Evolutionary conservation across 1,140 invertebrate genomes (phyloP).

Genomic region (Papilio polytes): DNA sequence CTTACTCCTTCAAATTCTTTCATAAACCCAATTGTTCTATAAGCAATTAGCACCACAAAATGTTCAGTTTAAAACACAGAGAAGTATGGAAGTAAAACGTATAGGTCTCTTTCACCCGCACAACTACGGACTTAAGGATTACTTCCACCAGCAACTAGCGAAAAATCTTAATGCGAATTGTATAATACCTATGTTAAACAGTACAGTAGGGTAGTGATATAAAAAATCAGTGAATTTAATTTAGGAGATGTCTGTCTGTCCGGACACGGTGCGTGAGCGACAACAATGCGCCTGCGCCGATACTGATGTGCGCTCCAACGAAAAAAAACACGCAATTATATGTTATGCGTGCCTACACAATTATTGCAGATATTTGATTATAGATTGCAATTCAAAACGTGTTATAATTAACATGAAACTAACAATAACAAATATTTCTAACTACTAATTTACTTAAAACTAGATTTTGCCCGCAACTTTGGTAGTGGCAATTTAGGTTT

Average conservation of each 20-base stretch:
- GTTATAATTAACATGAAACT: neutral
- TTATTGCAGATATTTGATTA: conserved; percentile 21
- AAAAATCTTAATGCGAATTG: no score
- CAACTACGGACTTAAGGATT: no score
- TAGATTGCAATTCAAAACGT: conserved; percentile 4
- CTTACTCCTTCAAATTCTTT: no score
- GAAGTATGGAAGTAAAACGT: no score
- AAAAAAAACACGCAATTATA: conserved; percentile 31
- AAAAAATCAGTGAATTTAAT: conserved; percentile 29
- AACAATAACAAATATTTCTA: neutral
- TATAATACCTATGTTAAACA: no score
- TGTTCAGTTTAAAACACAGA: no score
- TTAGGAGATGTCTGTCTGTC: conserved; percentile 19
- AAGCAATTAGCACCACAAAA: no score
- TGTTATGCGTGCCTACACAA: conserved; percentile 18
- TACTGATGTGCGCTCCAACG: conserved; percentile 17
- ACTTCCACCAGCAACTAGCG: no score
- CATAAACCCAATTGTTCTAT: no score
- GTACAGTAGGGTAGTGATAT: neutral
- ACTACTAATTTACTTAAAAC: neutral
- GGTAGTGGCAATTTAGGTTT: no score
- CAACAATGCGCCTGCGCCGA: conserved; percentile 43
- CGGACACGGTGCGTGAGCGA: conserved; percentile 44
- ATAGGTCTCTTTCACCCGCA: no score
- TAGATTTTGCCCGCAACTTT: no score